Base-by-base conservation (phyloP, 2,113 vertebrate genomes). In the Circaetus gallicus region DNA sequence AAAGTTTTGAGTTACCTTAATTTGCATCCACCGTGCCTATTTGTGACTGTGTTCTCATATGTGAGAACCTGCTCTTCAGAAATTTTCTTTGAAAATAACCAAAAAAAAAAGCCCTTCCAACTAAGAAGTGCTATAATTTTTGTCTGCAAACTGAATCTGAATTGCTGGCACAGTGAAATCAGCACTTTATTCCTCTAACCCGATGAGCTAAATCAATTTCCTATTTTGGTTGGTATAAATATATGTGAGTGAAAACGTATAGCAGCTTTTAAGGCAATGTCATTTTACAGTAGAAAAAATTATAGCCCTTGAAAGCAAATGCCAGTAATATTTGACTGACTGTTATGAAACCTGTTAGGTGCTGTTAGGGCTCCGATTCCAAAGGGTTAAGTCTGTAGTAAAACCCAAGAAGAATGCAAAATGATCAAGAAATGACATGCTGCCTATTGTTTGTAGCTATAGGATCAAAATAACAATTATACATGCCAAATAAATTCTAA, bases 401-500 rank as follows among this genome's bases (percentile, higher is more conserved):
- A 91, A 97, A 97, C 66, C 89, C 86, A 93, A 78, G 94, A 98
- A 95, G 97, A 98, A 98, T 98, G 97, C 94, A 91, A 82, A 98
- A 94, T 97, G 93, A 97, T 98, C 96, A 97, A 97, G 97, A 98
- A 98, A 79, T 97, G 98, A 98, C 98, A 97, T 97, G 98, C 98
- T 98, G 95, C 97, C 98, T 98, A 98, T 98, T 98, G 98, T 98
- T 98, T 98, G 97, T 91, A 88, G 94, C 97, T 98, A 94, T 96
- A 95, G 97, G 97, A 98, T 98, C 98, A 98, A 98, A 98, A 98
- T 98, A 98, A 98, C 98, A 98, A 98, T 98, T 98, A 97, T 96
- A 95, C 97, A 97, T 97, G 98, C 98, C 98, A 98, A 98, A 98
- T 98, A 98, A 98, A 98, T 98, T 97, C 98, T 98, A 97, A 98